These are phyloP conservation scores for Drosophila algonquin DNA, from an alignment of 2,888 invertebrate genomes.

Conservation along the genomic window DNA sequence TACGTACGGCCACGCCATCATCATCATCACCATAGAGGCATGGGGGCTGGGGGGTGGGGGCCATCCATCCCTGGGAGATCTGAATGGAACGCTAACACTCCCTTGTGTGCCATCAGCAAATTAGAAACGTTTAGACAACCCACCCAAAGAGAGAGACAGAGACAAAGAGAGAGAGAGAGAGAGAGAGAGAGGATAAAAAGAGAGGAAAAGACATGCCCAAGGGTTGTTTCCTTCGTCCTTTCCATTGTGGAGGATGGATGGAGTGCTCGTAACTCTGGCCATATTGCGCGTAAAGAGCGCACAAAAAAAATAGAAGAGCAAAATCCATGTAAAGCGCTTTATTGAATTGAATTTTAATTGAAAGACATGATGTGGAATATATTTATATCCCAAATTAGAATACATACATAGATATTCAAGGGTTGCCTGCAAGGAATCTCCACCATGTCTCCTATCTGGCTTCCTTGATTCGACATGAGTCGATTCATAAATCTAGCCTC, in stretches of 20 bases:
- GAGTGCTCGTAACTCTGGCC: conserved; percentile 6
- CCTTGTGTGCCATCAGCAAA: conserved; percentile 81
- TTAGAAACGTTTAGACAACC: conserved; percentile 74
- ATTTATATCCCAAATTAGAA: conserved; percentile 35
- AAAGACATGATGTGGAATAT: conserved; percentile 66
- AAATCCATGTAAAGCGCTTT: conserved; percentile 56
- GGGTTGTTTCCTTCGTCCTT: conserved; percentile 38
- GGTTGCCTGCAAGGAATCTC: not conserved
- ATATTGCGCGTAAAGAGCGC: conserved; percentile 56
- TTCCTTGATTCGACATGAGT: not conserved
- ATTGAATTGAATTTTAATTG: conserved; percentile 79
- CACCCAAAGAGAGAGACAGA: conserved; percentile 3
- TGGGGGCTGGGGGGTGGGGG: not conserved
- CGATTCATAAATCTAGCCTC: conserved; percentile 33
- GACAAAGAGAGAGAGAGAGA: too few species aligned
- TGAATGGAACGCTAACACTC: conserved; percentile 60
- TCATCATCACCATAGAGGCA: conserved; percentile 7
- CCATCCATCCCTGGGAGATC: conserved; percentile 1
- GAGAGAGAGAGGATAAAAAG: conserved; percentile 8
- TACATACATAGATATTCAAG: too few species aligned
- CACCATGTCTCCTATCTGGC: too few species aligned
- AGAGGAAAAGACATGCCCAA: conserved; percentile 4
- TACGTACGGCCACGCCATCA: not conserved
- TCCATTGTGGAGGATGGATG: not conserved
- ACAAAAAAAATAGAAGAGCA: conserved; percentile 11